Conservation (phyloP, 1,140 invertebrate species). For the Dendrolimus kikuchii region DNA sequence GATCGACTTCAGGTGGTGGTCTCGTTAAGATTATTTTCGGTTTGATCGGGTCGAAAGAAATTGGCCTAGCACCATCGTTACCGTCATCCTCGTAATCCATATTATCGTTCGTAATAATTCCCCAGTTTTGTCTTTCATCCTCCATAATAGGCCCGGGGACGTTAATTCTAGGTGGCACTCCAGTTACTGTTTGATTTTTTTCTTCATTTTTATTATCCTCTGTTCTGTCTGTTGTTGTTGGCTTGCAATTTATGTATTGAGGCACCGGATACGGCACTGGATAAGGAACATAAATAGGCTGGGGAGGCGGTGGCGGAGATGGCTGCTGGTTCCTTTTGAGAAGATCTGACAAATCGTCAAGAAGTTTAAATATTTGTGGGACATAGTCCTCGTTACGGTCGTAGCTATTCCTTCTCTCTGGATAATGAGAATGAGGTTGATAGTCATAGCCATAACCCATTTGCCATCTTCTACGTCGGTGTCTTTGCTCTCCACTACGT, state of each 20-base stretch:
- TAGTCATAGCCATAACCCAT: constrained; percentile 31
- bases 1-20: constrained; percentile 39
- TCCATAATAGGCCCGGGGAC: too few species aligned
- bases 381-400: constrained; percentile 29
- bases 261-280: constrained; percentile 29
- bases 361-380: constrained; percentile 25
- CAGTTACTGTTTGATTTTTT: too few species aligned
- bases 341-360: constrained; percentile 37
- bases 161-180: too few species aligned
- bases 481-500: constrained; percentile 14
- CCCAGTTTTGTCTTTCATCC: constrained; percentile 20
- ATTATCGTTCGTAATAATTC: constrained; percentile 9
- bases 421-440: constrained; percentile 20
- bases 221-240: too few species aligned
- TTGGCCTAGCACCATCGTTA: constrained; percentile 34
- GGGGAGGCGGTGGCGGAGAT: constrained; percentile 30
- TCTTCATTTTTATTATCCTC: too few species aligned
- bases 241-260: constrained; percentile 9
- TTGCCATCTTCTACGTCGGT: constrained; percentile 32
- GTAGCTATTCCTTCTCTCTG: constrained; percentile 20
- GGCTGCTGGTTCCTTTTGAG: constrained; percentile 18
- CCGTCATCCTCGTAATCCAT: constrained; percentile 20
- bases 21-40: constrained; percentile 23
- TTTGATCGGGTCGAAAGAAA: constrained; percentile 39
- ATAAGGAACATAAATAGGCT: constrained; percentile 42